Conservation (phyloP, 1,140 invertebrate genomes). For the Drosophila sucinea region DNA sequence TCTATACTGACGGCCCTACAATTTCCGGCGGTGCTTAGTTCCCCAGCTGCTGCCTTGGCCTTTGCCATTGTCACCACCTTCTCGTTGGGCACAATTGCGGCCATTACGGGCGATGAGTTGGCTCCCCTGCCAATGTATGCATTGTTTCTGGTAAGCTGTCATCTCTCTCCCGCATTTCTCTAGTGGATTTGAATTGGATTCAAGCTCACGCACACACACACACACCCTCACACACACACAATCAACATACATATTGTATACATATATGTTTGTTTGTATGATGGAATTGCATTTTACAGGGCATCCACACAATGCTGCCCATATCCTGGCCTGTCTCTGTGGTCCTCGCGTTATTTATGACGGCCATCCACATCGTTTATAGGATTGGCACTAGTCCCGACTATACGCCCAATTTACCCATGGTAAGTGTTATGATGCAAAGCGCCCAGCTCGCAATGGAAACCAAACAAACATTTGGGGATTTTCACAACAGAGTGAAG, state of each 20-base stretch:
- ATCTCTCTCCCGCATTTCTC: neutral
- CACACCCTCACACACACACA: neutral
- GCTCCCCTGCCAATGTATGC: constrained; percentile 87
- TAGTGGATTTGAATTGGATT: constrained; percentile 28
- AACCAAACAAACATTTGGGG: constrained; percentile 18
- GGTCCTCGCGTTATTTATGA: constrained; percentile 85
- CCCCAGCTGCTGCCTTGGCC: constrained; percentile 76
- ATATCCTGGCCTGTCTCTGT: constrained; percentile 86
- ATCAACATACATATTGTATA: neutral
- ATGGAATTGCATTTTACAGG: constrained; percentile 77
- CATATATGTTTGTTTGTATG: constrained; percentile 10
- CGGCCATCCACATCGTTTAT: constrained; percentile 85
- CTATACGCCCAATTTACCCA: constrained; percentile 65
- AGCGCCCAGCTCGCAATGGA: constrained; percentile 4
- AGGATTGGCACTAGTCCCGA: constrained; percentile 60
- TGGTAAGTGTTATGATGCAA: constrained; percentile 66
- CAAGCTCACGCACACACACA: neutral
- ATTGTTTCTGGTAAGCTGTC: constrained; percentile 85
- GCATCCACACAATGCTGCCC: constrained; percentile 89
- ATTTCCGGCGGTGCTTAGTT: constrained; percentile 81
- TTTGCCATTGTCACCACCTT: constrained; percentile 82
- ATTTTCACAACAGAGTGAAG: constrained; percentile 34
- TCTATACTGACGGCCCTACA: constrained; percentile 79
- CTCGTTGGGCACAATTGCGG: constrained; percentile 77
- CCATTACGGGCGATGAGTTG: constrained; percentile 75